Percentiles rank a stretch among this genome's conserved stretches.
Evolutionary conservation across 2,113 vertebrate genomes (phyloP).

Genomic region (Tetrao urogallus): DNA sequence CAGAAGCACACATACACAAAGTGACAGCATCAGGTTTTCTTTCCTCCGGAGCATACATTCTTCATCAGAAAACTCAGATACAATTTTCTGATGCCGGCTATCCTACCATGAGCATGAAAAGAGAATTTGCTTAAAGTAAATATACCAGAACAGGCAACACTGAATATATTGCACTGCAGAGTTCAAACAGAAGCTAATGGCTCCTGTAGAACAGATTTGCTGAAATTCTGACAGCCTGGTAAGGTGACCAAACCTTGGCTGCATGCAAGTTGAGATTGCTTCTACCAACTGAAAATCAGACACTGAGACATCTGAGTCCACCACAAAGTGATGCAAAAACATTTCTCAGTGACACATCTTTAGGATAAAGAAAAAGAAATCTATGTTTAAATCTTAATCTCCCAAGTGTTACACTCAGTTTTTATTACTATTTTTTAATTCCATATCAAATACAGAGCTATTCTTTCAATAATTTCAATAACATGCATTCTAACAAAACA

Average conservation of each 20-base stretch:
- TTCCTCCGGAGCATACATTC: background rate
- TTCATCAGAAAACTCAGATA: background rate
- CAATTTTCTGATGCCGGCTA: background rate
- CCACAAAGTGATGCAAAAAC: background rate
- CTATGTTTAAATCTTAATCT: background rate
- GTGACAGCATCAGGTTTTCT: background rate
- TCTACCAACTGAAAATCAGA: background rate
- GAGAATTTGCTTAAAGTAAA: slow-evolving; percentile 2
- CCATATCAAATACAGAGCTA: background rate
- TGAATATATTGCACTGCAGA: background rate
- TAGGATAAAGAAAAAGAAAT: background rate
- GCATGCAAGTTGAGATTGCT: background rate
- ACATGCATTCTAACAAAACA: fast-evolving
- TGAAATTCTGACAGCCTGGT: background rate
- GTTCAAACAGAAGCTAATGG: background rate
- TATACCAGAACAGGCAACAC: background rate
- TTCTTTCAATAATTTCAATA: background rate
- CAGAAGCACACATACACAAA: background rate
- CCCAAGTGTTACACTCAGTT: background rate
- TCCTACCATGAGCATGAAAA: background rate
- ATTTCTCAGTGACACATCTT: background rate
- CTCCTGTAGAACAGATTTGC: background rate
- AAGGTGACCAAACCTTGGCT: background rate
- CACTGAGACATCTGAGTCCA: background rate
- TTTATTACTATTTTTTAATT: background rate